Percentiles rank a stretch among this genome's conserved stretches.
Conservation (phyloP, 30 jellyfish, hydroid and myxozoan genomes). For the Phacellophora camtschatica region DNA sequence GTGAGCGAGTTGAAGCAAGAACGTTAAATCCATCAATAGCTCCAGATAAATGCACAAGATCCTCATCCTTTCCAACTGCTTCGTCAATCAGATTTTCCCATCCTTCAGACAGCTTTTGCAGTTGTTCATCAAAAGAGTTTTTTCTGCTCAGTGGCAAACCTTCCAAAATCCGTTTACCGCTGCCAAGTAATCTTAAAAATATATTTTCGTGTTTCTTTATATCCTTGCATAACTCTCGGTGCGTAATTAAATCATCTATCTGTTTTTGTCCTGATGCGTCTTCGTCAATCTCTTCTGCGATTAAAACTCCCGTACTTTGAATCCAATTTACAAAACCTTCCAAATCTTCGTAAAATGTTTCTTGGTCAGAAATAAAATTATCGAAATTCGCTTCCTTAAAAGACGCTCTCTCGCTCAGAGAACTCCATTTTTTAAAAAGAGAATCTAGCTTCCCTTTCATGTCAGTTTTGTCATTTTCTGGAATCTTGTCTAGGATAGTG, state of each 20-base stretch:
- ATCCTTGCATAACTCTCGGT: conserved; percentile 37
- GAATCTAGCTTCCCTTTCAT: conserved; percentile 32
- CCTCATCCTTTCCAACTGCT: conserved; percentile 62
- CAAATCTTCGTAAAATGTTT: conserved; percentile 60
- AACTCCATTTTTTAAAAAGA: conserved; percentile 39
- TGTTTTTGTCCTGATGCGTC: background rate
- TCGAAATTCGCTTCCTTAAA: conserved; percentile 53
- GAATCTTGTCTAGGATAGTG: conserved; percentile 15
- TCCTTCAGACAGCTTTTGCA: conserved; percentile 20
- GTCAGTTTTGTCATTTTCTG: conserved; percentile 6
- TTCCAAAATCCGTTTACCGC: conserved; percentile 39
- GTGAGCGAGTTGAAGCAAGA: background rate
- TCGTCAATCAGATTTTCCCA: conserved; percentile 58
- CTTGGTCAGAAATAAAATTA: conserved; percentile 43
- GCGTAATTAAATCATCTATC: conserved; percentile 3
- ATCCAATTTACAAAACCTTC: conserved; percentile 86
- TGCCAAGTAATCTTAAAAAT: conserved; percentile 15
- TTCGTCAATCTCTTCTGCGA: conserved; percentile 56
- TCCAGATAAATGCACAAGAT: conserved; percentile 10
- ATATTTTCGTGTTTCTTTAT: conserved; percentile 20
- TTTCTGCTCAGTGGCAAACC: conserved; percentile 48
- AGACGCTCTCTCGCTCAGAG: conserved; percentile 54
- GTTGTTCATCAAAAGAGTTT: conserved; percentile 50
- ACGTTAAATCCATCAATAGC: conserved; percentile 15
- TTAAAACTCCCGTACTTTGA: conserved; percentile 24